These are phyloP conservation scores for Leptestheria dahalacensis DNA, from an alignment of 1,140 invertebrate species.

Conservation along the genomic window DNA sequence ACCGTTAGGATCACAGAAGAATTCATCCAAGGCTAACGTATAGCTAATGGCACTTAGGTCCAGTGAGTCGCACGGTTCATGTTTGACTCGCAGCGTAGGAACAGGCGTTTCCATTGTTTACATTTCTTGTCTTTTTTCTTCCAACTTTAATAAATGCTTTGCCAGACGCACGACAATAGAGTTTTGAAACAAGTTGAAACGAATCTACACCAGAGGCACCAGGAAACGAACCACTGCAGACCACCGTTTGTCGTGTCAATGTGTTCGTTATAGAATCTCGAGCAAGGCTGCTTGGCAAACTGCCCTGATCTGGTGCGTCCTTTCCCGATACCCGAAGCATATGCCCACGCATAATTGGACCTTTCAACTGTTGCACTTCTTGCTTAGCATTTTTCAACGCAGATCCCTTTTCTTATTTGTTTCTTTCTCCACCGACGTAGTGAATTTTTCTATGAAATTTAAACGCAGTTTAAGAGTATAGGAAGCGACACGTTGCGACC, in stretches of 20 bases:
- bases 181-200: too few species aligned
- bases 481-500: too few species aligned
- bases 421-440: too few species aligned
- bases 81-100: neutral
- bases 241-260: neutral
- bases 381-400: too few species aligned
- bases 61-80: neutral
- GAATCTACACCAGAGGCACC: neutral
- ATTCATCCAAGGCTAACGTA: constrained; percentile 7
- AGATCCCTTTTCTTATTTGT: too few species aligned
- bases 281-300: neutral
- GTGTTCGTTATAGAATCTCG: neutral
- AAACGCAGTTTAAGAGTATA: too few species aligned
- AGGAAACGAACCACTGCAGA: neutral
- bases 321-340: neutral
- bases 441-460: too few species aligned
- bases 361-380: too few species aligned
- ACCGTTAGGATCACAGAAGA: neutral
- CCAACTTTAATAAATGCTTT: too few species aligned
- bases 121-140: too few species aligned
- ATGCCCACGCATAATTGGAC: neutral
- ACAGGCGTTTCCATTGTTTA: neutral
- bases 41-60: constrained; percentile 14
- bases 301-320: neutral
- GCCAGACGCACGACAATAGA: too few species aligned